A percentile compares a stretch with the other conserved stretches of the same genome.
Conservation (phyloP, 1,140 invertebrate species). For the Marisa cornuarietis region DNA sequence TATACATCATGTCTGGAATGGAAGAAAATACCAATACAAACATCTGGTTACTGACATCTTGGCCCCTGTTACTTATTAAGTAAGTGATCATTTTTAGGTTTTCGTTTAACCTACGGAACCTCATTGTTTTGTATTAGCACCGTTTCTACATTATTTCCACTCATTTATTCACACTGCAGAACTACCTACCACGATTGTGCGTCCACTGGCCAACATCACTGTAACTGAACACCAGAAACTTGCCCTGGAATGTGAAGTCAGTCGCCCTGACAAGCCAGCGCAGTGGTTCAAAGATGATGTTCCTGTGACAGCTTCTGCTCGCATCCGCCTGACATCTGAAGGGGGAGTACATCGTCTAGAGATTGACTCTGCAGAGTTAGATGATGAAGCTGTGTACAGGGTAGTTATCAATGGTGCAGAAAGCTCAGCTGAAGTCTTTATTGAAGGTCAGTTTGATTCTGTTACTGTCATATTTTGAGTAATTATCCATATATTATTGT, state of each 20-base stretch:
- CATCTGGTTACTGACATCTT: too few species aligned
- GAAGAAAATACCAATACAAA: too few species aligned
- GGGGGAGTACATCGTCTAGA: constrained; percentile 70
- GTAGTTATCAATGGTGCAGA: constrained; percentile 33
- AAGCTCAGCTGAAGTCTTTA: constrained; percentile 33
- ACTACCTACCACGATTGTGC: constrained; percentile 52
- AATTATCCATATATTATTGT: too few species aligned
- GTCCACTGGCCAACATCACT: constrained; percentile 51
- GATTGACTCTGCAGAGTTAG: constrained; percentile 79
- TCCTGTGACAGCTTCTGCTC: constrained; percentile 71
- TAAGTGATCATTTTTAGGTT: background rate
- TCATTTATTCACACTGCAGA: constrained; percentile 35
- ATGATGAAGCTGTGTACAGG: constrained; percentile 84
- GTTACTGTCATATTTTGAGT: background rate
- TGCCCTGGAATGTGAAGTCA: constrained; percentile 60
- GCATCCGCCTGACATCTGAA: constrained; percentile 91
- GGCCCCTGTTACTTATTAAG: too few species aligned
- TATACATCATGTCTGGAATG: too few species aligned
- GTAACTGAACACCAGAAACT: constrained; percentile 46
- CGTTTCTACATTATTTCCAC: background rate
- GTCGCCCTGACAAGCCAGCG: constrained; percentile 80
- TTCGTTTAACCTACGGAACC: background rate
- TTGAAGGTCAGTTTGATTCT: constrained; percentile 30
- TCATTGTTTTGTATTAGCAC: background rate
- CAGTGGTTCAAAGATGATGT: constrained; percentile 86